phyloP scores from a whole-genome alignment of 2,797 vertebrate genomes.

The Pangasius mekongensis region DNA sequence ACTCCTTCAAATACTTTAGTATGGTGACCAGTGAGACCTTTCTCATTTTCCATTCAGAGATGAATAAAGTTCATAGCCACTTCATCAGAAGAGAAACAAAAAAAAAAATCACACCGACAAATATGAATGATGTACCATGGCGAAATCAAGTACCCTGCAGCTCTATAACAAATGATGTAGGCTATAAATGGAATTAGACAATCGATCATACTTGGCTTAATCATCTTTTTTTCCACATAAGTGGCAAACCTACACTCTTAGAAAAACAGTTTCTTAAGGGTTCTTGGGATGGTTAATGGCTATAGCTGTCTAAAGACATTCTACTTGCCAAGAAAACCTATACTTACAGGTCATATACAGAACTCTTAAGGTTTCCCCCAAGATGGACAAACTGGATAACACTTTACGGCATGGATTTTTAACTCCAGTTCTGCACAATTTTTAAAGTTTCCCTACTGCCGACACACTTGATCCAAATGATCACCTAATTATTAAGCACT shows the following conservation, averaged over 20 bases:
- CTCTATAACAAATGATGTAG: conserved; percentile 32
- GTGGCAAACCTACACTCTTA: conserved; percentile 25
- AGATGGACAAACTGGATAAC: not conserved
- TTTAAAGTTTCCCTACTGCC: not conserved
- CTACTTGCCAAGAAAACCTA: not conserved
- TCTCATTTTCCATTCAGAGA: conserved; percentile 23
- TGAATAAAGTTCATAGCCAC: not conserved
- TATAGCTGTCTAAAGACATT: not conserved
- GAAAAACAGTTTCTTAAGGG: conserved; percentile 15
- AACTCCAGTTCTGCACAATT: not conserved
- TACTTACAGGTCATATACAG: not conserved
- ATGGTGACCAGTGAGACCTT: not conserved
- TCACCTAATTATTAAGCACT: not conserved
- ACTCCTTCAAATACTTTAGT: not conserved
- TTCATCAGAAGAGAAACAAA: conserved; percentile 26
- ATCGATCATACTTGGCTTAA: conserved; percentile 37
- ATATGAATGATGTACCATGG: conserved; percentile 22
- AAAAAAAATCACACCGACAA: not conserved
- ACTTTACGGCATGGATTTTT: not conserved
- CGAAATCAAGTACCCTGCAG: conserved; percentile 29
- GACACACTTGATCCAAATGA: not conserved
- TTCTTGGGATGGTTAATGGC: conserved; percentile 8
- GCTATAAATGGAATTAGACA: conserved; percentile 40
- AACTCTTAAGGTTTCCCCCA: not conserved
- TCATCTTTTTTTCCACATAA: conserved; percentile 39